phyloP scores from a whole-genome alignment of 1,140 invertebrate genomes.

The Pachypsylla venusta region DNA sequence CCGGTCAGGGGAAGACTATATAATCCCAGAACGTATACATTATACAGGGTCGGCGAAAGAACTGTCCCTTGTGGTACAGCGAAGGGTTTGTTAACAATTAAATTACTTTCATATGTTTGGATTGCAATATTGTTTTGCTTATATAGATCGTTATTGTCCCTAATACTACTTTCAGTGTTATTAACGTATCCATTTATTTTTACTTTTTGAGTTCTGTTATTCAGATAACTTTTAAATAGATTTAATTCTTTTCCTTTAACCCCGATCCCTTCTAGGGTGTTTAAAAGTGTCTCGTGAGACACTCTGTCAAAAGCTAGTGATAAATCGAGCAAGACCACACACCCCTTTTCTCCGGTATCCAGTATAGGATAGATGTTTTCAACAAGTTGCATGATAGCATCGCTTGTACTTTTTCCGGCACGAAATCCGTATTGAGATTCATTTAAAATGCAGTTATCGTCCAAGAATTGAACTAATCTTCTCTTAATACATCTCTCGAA shows the following conservation, averaged over 20 bases:
- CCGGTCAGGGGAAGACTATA: background rate
- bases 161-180: background rate
- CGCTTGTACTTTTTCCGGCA: background rate
- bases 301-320: background rate
- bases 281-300: background rate
- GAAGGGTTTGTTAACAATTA: background rate
- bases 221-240: background rate
- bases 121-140: conserved; percentile 2
- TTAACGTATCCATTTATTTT: background rate
- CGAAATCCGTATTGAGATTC: background rate
- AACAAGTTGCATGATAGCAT: background rate
- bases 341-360: background rate
- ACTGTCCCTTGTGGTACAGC: background rate
- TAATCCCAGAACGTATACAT: background rate
- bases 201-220: background rate
- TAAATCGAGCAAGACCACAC: background rate
- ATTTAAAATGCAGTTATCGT: background rate
- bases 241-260: background rate
- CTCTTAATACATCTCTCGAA: background rate
- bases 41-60: background rate
- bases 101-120: background rate
- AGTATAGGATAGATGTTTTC: background rate
- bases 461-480: background rate
- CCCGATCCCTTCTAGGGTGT: background rate
- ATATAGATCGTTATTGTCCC: background rate